These are phyloP conservation scores for Blera fallax DNA, from an alignment of 2,888 invertebrate genomes.

Conservation along the genomic window DNA sequence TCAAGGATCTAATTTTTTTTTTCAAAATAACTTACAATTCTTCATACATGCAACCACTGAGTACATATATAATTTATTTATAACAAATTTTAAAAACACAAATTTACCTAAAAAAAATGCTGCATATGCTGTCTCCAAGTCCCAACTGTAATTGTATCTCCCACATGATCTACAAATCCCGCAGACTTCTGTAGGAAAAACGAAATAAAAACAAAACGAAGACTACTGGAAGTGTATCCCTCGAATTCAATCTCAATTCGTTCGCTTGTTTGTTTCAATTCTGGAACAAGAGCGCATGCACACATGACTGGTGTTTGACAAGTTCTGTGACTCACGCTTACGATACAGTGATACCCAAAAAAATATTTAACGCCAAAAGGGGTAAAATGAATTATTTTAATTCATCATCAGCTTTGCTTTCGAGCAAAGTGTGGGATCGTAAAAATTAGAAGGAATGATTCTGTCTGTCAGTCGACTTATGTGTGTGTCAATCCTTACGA, in stretches of 20 bases:
- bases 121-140: background rate
- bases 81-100: background rate
- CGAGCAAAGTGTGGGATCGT: too few species aligned
- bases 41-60: too few species aligned
- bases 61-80: too few species aligned
- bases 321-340: background rate
- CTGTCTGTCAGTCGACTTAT: too few species aligned
- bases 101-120: background rate
- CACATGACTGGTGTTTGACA: background rate
- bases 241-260: background rate
- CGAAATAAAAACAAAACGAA: background rate
- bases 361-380: too few species aligned
- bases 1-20: too few species aligned
- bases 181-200: background rate
- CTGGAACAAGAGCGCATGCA: background rate
- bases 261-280: background rate
- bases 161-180: background rate
- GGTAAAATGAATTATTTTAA: too few species aligned
- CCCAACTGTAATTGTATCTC: background rate
- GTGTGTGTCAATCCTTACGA: too few species aligned
- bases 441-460: too few species aligned
- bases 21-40: too few species aligned
- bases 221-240: constrained; percentile 12
- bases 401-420: too few species aligned
- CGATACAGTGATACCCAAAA: background rate